Evolutionary conservation across 2,888 invertebrate species (phyloP).

Genomic region (Troides aeacus): DNA sequence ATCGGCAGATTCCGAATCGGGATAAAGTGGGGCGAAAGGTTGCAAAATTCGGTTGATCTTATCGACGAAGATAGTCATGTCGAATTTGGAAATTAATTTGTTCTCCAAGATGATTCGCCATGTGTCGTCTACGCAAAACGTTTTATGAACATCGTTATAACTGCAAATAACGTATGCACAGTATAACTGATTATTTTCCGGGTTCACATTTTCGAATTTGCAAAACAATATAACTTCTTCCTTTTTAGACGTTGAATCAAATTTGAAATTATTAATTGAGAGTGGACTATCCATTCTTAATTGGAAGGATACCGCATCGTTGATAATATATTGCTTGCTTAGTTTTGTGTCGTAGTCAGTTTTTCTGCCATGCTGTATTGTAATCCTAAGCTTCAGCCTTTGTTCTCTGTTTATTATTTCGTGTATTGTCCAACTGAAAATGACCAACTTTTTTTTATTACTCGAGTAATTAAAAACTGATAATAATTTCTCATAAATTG

Average conservation of each 20-base stretch:
- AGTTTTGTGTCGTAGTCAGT: neutral
- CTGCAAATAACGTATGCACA: neutral
- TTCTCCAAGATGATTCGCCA: slow-evolving; percentile 1
- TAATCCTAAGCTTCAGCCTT: neutral
- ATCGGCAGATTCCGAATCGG: slow-evolving; percentile 49
- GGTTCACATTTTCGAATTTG: neutral
- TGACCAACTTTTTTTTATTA: neutral
- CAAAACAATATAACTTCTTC: slow-evolving; percentile 8
- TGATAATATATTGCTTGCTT: neutral
- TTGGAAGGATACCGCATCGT: slow-evolving; percentile 13
- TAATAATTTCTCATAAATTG: neutral
- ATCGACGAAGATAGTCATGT: neutral
- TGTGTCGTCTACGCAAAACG: slow-evolving; percentile 2
- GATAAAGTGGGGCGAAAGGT: slow-evolving; percentile 35
- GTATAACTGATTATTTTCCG: neutral
- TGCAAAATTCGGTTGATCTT: neutral
- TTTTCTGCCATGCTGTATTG: slow-evolving; percentile 4
- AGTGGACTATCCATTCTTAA: slow-evolving; percentile 8
- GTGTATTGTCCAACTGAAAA: slow-evolving; percentile 8
- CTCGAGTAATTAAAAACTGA: neutral
- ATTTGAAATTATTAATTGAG: neutral
- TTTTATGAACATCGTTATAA: neutral
- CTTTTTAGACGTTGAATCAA: neutral
- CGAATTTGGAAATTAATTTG: neutral
- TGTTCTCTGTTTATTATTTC: neutral